Base-by-base conservation (phyloP, 2,113 vertebrate species). In the Syrmaticus mikado region DNA sequence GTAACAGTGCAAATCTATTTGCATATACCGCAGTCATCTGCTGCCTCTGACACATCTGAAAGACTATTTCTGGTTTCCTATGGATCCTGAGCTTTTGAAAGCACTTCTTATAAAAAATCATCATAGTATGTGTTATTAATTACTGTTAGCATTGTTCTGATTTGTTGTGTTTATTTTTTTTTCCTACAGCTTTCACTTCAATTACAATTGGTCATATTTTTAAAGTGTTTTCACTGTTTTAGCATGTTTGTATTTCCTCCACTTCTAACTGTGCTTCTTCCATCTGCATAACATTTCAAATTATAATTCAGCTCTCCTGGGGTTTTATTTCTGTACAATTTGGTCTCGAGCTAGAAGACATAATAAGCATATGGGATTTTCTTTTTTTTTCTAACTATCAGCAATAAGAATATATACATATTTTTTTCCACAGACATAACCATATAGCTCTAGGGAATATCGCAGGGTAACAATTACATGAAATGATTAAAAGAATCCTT, bases 401-500 rank as follows among this genome's bases (percentile, higher is more conserved):
- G 30, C 60, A 92, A 65, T 48, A 77, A 77, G 27, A 60, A 48
- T 34, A 43, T 24, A 11, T 53, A 3, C 52, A 3, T 57, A 34
- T 52, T 85, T 77, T 46, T 82, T 82, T 68, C 21, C 52, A 80
- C 16, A 43, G 25, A 71, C 13, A 50, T 62, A 88, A 88, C 60
- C 71, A 24, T 43, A 38, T 52, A 83, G 32, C 76, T 86, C 65
- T 61, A 71, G 52, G 8, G 57, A 90, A 78, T 86, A 67, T 7
- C 32, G 43, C 11, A 36, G 45, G 3, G 28, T 46, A 66, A 53
- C 52, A 81, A 75, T 83, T 80, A 72, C 9, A 57, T 7, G 4
- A 78, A 45, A 87, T 91, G 73, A 85, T 88, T 89, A 72, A 40
- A 93, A 77, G 6, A 36, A 92, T 60, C 34, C 30, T 57, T 94